Evolutionary conservation across 2,113 vertebrate genomes (phyloP).

Genomic region (Eupsittula cactorum): DNA sequence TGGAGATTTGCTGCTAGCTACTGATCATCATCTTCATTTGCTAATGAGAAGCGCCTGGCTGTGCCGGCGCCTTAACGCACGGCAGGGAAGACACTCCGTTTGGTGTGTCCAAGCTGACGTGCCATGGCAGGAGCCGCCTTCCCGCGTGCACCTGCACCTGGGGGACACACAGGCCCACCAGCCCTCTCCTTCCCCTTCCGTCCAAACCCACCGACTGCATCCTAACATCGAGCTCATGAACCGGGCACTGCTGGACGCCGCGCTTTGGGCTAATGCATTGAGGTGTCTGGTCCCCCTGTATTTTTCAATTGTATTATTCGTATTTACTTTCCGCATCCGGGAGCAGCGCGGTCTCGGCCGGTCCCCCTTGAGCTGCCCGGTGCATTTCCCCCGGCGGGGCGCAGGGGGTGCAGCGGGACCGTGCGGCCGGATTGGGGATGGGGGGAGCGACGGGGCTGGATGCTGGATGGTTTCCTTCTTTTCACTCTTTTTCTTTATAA

Average conservation of each 20-base stretch:
- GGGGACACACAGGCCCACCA: neutral
- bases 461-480: neutral
- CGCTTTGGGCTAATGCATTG: neutral
- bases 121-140: neutral
- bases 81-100: neutral
- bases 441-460: neutral
- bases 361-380: neutral
- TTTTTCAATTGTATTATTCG: too few species aligned
- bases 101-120: neutral
- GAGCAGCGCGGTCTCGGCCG: neutral
- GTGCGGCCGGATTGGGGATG: neutral
- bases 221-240: rapidly evolving
- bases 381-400: constrained; percentile 26
- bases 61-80: neutral
- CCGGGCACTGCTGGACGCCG: rapidly evolving
- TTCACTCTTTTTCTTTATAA: neutral
- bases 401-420: constrained; percentile 66
- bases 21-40: neutral
- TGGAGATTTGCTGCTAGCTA: neutral
- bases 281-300: neutral
- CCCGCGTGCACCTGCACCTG: neutral
- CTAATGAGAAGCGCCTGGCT: constrained; percentile 1
- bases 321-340: neutral
- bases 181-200: neutral
- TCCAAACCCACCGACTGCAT: neutral